phyloP scores from a whole-genome alignment of 2,888 invertebrate genomes.

The Axea sp. region DNA sequence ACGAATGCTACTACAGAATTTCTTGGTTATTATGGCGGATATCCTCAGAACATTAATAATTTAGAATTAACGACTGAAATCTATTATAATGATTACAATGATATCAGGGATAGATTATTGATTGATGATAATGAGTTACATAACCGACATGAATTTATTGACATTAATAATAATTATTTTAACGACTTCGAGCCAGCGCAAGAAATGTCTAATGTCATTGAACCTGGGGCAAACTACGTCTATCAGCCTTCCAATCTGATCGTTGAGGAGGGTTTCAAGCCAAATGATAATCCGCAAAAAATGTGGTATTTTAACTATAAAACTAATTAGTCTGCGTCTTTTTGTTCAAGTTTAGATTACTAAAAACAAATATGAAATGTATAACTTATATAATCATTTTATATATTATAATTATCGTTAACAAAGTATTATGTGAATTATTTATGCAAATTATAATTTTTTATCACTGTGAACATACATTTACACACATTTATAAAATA shows the following conservation, averaged over 20 bases:
- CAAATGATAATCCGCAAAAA: conserved; percentile 5
- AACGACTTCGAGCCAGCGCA: conserved; percentile 1
- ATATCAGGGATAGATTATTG: conserved; percentile 32
- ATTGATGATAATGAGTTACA: background rate
- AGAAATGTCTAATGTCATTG: background rate
- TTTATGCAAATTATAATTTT: too few species aligned
- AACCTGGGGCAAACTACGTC: background rate
- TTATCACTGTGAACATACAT: too few species aligned
- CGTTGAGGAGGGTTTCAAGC: conserved; percentile 18
- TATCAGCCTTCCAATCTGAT: conserved; percentile 22
- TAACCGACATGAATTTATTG: conserved; percentile 13
- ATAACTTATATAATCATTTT: too few species aligned
- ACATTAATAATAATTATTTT: conserved; percentile 8
- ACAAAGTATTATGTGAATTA: too few species aligned
- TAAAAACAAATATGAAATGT: too few species aligned
- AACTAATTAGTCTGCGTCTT: too few species aligned
- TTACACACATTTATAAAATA: too few species aligned
- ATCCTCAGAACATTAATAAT: conserved; percentile 69
- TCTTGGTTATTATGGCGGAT: conserved; percentile 72
- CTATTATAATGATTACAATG: conserved; percentile 39
- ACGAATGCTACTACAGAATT: conserved; percentile 14
- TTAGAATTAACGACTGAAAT: conserved; percentile 67
- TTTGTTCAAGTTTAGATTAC: too few species aligned
- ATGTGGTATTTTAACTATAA: conserved; percentile 37
- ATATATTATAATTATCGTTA: too few species aligned